Evolutionary conservation across 2,797 vertebrate species (phyloP), one percentile per base, ranked within the genome.

Genomic region (Gymnodraco acuticeps): DNA sequence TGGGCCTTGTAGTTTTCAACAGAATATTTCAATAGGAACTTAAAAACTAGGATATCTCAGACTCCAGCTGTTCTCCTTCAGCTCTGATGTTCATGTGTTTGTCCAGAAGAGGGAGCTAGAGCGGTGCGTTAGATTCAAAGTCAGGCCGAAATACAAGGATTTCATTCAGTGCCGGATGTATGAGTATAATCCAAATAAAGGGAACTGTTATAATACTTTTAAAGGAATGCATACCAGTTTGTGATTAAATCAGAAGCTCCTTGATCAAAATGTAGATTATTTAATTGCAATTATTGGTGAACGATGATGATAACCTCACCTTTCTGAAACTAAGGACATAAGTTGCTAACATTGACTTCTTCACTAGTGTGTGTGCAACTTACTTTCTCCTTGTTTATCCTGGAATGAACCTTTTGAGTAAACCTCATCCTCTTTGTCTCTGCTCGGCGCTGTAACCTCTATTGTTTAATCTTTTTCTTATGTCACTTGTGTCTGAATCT

Each of bases 81-180:
- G 23, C n/a, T 13, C 3, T 53, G 47, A n/a, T 1, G 14, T 59
- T 77, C 1, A n/a, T 20, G 3, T 17, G 12, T 78, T 41, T n/a
- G 0, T 61, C 86, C 93, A 93, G 63, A 11, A 79, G 93, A 81
- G 83, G 90, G 85, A 67, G 82, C 67, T 71, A 77, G 78, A 89
- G 87, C 60, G 12, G 42, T 41, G 1, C 23, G n/a, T 4, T 62
- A 8, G 47, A 38, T 38, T 38, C 33, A 38, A 38, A 9, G 8
- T 38, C 8, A 38, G 33, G 33, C 33, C 33, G 9, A 1, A 38
- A 2, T 38, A 38, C 33, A 9, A 38, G 33, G 33, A 2, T 9
- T 38, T 38, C 33, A 38, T 38, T 7, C 33, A 38, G 33, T 7
- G 33, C 33, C 6, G 33, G 33, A 38, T 38, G 33, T 38, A 9